Evolutionary conservation across 2,113 vertebrate species (phyloP), one percentile per base, ranked within the genome.

Genomic region (Talpa occidentalis): DNA sequence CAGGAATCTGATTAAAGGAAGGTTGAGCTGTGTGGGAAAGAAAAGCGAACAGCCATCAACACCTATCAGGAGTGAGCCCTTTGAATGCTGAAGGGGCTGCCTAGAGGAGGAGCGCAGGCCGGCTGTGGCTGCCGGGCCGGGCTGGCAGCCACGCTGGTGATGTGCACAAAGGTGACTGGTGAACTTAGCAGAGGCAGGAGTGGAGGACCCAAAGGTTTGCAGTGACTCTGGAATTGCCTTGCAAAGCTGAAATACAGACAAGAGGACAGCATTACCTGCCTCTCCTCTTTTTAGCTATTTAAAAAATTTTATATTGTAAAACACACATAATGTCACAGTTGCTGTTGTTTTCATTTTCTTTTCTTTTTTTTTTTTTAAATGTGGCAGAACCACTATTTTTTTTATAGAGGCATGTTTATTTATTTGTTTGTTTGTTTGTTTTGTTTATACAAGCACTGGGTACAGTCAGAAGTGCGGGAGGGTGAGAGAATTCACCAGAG

Each of bases 1-100:
- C 22, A 97, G 95, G 95, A 94, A 95, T 97, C 94, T 96, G 94
- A 97, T 97, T 93, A 93, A 96, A 54, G 95, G 84, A 96, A 95
- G 93, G 97, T 92, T 96, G 67, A 74, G 67, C 56, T 21, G 10
- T 76, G 77, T 90, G 92, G 76, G 92, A 94, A 95, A 74, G 76
- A 77, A 90, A 94, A 97, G 76, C 73, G 97, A 96, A 76, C 26
- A 26, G 42, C 64, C 42, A 78, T 95, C 94, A 86, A 93, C 69
- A 16, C 54, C 32, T 47, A 96, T 92, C 76, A 88, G 95, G 37
- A 37, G 64, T 2, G 12, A 74, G 88, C 16, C 26, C 2, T 91
- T 52, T n/a, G 80, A 28, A 24, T 70, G 66, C 0, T 11, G 40
- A 66, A 72, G 4, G 44, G 81, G 60, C 30, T 52, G 60, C 54